These are phyloP conservation scores for Scomber scombrus DNA, from an alignment of 2,113 vertebrate genomes.

Conservation along the genomic window DNA sequence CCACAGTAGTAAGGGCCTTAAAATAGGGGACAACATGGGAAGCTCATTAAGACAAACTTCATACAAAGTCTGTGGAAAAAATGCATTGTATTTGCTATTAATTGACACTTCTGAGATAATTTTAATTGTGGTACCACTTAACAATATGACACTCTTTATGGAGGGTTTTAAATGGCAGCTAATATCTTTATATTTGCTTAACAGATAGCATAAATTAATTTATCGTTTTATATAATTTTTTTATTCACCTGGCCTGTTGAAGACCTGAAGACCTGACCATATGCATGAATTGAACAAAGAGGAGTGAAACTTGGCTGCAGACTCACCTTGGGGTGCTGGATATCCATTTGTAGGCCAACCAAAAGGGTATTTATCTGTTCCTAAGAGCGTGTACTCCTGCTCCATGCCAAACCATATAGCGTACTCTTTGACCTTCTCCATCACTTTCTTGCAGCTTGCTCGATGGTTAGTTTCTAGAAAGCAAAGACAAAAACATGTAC, in stretches of 20 bases:
- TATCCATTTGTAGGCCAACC: slow-evolving; percentile 69
- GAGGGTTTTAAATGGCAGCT: no score
- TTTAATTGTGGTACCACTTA: no score
- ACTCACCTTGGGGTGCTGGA: slow-evolving; percentile 73
- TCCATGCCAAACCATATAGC: slow-evolving; percentile 77
- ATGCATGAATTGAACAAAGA: not conserved
- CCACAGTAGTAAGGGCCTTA: slow-evolving; percentile 92
- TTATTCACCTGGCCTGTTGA: no score
- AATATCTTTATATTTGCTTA: no score
- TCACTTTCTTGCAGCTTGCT: slow-evolving; percentile 65
- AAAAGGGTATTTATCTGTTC: slow-evolving; percentile 63
- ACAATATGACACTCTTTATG: no score
- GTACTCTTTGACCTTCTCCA: slow-evolving; percentile 69
- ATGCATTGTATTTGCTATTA: not conserved
- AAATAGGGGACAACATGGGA: not conserved
- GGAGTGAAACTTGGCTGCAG: not conserved
- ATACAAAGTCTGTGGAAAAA: not conserved
- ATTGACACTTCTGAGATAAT: no score
- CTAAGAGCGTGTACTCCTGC: slow-evolving; percentile 76
- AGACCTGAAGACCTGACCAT: not conserved
- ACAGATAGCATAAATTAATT: no score
- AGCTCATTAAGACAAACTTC: not conserved
- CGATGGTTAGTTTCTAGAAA: slow-evolving; percentile 69
- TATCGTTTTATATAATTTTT: no score
- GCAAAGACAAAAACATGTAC: not conserved